phyloP scores from a whole-genome alignment of 1,140 invertebrate species.

The Marisa cornuarietis region DNA sequence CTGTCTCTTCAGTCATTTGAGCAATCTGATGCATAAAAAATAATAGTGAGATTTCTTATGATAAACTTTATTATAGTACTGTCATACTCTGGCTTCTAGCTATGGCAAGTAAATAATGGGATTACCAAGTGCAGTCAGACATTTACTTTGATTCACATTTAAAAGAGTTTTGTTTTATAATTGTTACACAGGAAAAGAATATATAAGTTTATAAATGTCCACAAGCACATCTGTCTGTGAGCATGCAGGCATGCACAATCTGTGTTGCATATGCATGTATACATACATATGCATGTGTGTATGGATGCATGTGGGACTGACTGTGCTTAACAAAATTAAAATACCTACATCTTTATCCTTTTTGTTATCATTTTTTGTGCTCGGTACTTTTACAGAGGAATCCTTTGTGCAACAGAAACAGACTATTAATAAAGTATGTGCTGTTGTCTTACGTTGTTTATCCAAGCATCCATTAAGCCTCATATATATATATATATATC shows the following conservation, averaged over 20 bases:
- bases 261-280: no score
- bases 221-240: no score
- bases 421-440: not conserved
- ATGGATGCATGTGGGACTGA: no score
- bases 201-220: not conserved
- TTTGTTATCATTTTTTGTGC: no score
- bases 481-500: no score
- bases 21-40: not conserved
- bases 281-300: no score
- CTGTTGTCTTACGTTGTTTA: not conserved
- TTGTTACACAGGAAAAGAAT: not conserved
- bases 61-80: not conserved
- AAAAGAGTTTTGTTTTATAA: not conserved
- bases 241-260: no score
- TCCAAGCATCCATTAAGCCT: not conserved
- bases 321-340: no score
- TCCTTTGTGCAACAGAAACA: not conserved
- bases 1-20: slow-evolving; percentile 11
- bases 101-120: not conserved
- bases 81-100: not conserved
- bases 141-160: not conserved
- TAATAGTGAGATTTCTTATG: not conserved
- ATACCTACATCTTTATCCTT: no score
- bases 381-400: not conserved
- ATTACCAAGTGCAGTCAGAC: not conserved